Percentiles rank a stretch among this genome's conserved stretches.
These are phyloP conservation scores for Tachina fera DNA, from an alignment of 2,888 invertebrate species.

Conservation along the genomic window DNA sequence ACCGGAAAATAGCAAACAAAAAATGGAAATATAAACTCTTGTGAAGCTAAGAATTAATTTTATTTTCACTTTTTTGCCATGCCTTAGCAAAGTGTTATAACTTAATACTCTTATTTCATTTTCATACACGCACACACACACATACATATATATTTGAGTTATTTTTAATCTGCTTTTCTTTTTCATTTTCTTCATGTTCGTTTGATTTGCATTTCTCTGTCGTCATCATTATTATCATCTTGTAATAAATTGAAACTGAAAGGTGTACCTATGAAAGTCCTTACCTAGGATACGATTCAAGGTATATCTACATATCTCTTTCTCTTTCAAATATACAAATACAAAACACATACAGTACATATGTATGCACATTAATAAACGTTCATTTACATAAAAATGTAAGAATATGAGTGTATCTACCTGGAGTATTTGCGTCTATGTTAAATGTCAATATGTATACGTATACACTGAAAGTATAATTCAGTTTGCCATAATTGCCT, in stretches of 20 bases:
- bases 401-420: neutral
- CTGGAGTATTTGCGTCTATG: neutral
- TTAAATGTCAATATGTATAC: slow-evolving; percentile 18
- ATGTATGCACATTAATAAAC: neutral
- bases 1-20: slow-evolving; percentile 9
- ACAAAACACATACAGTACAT: neutral
- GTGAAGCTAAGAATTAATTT: slow-evolving; percentile 42
- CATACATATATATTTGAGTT: slow-evolving; percentile 42
- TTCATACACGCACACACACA: slow-evolving; percentile 52
- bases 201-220: slow-evolving; percentile 63
- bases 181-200: slow-evolving; percentile 54
- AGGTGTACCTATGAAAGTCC: slow-evolving; percentile 82
- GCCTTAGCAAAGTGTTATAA: slow-evolving; percentile 23
- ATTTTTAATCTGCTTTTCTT: slow-evolving; percentile 52
- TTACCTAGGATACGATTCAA: slow-evolving; percentile 81
- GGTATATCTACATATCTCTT: slow-evolving; percentile 79
- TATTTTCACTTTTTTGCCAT: slow-evolving; percentile 52
- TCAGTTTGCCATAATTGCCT: slow-evolving; percentile 52
- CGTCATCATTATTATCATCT: slow-evolving; percentile 56
- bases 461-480: slow-evolving; percentile 18
- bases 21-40: slow-evolving; percentile 7
- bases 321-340: neutral
- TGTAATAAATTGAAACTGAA: slow-evolving; percentile 64
- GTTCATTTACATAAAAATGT: neutral
- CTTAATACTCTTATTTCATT: slow-evolving; percentile 47